Percentiles rank a stretch among this genome's conserved stretches.
phyloP scores from a whole-genome alignment of 2,888 invertebrate species.

The Eustalomyia histrio region DNA sequence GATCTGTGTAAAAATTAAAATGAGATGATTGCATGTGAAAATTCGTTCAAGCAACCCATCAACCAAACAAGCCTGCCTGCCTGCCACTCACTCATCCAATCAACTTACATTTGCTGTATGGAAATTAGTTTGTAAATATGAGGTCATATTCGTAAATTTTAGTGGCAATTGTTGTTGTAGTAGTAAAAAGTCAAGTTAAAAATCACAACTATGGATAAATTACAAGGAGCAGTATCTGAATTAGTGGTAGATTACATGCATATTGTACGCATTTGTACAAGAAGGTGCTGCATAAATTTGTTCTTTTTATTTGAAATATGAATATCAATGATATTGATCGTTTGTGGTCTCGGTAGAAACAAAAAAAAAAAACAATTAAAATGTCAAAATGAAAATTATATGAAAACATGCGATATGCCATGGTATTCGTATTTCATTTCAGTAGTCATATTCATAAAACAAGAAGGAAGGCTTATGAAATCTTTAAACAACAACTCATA shows the following conservation, averaged over 20 bases:
- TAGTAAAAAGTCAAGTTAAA: not conserved
- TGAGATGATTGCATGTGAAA: slow-evolving; percentile 46
- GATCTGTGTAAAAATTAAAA: slow-evolving; percentile 5
- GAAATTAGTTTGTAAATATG: slow-evolving; percentile 30
- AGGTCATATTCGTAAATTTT: slow-evolving; percentile 22
- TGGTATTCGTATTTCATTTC: slow-evolving; percentile 63
- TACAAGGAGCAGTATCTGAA: not conserved
- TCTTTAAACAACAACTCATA: slow-evolving; percentile 71
- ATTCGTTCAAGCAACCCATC: not conserved
- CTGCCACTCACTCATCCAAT: slow-evolving; percentile 10
- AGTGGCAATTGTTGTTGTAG: not conserved
- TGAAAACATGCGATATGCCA: slow-evolving; percentile 75
- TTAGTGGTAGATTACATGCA: slow-evolving; percentile 11
- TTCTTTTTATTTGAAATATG: slow-evolving; percentile 13
- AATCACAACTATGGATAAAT: not conserved
- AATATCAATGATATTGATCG: slow-evolving; percentile 45
- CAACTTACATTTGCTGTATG: slow-evolving; percentile 15
- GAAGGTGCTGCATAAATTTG: slow-evolving; percentile 15
- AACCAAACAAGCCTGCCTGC: no score
- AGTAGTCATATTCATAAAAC: slow-evolving; percentile 15
- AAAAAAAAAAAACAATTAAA: slow-evolving; percentile 70
- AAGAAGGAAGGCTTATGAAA: slow-evolving; percentile 8
- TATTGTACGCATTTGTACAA: slow-evolving; percentile 13
- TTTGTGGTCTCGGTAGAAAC: slow-evolving; percentile 26
- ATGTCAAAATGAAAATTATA: slow-evolving; percentile 70